A percentile compares a stretch with the other conserved stretches of the same genome.
Evolutionary conservation across 2,797 vertebrate genomes (phyloP).

Genomic region (Dallia pectoralis): DNA sequence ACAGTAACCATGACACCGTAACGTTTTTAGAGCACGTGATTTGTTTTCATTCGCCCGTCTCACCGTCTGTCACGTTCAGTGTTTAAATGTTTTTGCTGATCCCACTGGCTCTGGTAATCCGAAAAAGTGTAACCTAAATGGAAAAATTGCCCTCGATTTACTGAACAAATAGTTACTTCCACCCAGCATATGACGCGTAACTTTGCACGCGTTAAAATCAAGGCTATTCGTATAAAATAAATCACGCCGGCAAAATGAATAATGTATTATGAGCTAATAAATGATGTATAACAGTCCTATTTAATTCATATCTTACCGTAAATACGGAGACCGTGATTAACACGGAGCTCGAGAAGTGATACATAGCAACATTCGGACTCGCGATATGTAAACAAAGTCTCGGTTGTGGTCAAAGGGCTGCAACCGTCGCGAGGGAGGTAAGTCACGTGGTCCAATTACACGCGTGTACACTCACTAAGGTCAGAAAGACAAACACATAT

Average conservation of each 20-base stretch:
- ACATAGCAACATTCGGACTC: background rate
- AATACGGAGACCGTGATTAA: background rate
- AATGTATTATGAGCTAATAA: background rate
- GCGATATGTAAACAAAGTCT: constrained; percentile 45
- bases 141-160: background rate
- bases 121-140: constrained; percentile 7
- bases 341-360: background rate
- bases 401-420: constrained; percentile 62
- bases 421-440: constrained; percentile 48
- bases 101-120: constrained; percentile 60
- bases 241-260: background rate
- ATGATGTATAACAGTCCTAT: too few relatives aligned
- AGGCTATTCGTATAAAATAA: background rate
- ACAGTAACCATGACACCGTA: constrained; percentile 77
- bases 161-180: background rate
- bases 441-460: constrained; percentile 3
- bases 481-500: constrained; percentile 36
- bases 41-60: constrained; percentile 46
- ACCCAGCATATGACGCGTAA: background rate
- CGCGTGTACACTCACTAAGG: background rate
- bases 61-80: constrained; percentile 28
- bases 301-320: background rate
- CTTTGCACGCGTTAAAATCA: background rate
- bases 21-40: constrained; percentile 59
- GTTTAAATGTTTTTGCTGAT: constrained; percentile 65